Percentiles rank a stretch among this genome's conserved stretches.
These are phyloP conservation scores for Conopomorpha cramerella DNA, from an alignment of 1,140 invertebrate genomes.

Conservation along the genomic window DNA sequence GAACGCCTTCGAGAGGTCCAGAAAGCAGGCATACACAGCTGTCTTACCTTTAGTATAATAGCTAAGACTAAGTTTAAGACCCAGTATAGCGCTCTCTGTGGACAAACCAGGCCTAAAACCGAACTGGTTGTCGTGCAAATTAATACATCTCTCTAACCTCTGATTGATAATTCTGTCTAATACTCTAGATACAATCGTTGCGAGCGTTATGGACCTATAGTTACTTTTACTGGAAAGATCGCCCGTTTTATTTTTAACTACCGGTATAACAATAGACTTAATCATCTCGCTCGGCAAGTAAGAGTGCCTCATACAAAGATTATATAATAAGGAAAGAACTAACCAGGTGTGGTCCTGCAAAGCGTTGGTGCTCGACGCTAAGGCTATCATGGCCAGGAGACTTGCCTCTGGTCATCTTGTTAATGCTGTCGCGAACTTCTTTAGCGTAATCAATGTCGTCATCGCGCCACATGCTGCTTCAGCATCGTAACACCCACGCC, in stretches of 20 bases:
- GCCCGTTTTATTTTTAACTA: conserved; percentile 1
- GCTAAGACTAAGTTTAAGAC: background rate
- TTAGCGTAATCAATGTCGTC: background rate
- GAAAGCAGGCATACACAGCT: no score
- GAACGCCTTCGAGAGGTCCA: no score
- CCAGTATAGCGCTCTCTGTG: background rate
- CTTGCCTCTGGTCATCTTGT: no score
- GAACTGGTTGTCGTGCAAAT: no score
- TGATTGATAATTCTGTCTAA: background rate
- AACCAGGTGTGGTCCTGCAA: background rate
- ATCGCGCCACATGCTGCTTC: background rate
- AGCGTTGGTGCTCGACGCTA: no score
- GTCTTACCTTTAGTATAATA: background rate
- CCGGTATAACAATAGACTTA: background rate
- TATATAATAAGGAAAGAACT: no score
- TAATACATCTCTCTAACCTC: background rate
- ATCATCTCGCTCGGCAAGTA: background rate
- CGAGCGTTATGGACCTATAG: no score
- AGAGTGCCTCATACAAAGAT: no score
- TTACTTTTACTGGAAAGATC: background rate
- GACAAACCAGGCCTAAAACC: background rate
- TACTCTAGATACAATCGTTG: background rate
- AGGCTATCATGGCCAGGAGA: no score
- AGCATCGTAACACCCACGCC: background rate
- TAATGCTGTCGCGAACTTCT: background rate